phyloP scores from a whole-genome alignment of 2,888 invertebrate species.

The Iphiclides podalirius region DNA sequence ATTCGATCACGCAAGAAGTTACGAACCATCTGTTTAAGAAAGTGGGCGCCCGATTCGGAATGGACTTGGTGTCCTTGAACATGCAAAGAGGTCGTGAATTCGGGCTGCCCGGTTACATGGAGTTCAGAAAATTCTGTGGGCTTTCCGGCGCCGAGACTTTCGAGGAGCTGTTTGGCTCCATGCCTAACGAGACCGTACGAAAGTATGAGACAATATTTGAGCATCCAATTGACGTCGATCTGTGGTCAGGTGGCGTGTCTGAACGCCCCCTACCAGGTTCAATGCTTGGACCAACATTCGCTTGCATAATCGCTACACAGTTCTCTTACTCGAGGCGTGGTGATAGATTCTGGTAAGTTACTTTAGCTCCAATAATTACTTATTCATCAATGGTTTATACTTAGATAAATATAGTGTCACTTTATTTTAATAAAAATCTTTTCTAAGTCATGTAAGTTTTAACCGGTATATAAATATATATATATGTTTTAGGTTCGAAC shows the following conservation, averaged over 20 bases:
- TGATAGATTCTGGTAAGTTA: slow-evolving; percentile 92
- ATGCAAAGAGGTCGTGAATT: slow-evolving; percentile 96
- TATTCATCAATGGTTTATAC: too few relatives aligned
- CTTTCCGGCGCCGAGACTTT: slow-evolving; percentile 88
- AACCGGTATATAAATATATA: not conserved
- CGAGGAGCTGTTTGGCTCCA: slow-evolving; percentile 90
- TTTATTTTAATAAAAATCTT: too few relatives aligned
- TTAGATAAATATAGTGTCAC: too few relatives aligned
- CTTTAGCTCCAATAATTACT: too few relatives aligned
- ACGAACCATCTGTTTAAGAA: slow-evolving; percentile 96
- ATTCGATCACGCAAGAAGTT: slow-evolving; percentile 93
- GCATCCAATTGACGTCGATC: slow-evolving; percentile 94
- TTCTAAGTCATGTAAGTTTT: too few relatives aligned
- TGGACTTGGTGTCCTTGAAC: slow-evolving; percentile 95
- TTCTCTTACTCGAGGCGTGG: slow-evolving; percentile 93
- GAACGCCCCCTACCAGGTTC: slow-evolving; percentile 94
- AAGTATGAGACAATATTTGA: slow-evolving; percentile 92
- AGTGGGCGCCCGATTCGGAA: slow-evolving; percentile 86
- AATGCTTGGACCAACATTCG: slow-evolving; percentile 96
- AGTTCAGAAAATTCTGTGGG: slow-evolving; percentile 94
- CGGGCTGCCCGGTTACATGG: slow-evolving; percentile 95
- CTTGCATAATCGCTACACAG: slow-evolving; percentile 95
- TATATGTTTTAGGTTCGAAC: slow-evolving; percentile 84
- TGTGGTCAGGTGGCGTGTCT: slow-evolving; percentile 97
- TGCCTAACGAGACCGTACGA: slow-evolving; percentile 92